Conservation (phyloP, 2,113 vertebrate genomes). For the Clinocottus analis region DNA sequence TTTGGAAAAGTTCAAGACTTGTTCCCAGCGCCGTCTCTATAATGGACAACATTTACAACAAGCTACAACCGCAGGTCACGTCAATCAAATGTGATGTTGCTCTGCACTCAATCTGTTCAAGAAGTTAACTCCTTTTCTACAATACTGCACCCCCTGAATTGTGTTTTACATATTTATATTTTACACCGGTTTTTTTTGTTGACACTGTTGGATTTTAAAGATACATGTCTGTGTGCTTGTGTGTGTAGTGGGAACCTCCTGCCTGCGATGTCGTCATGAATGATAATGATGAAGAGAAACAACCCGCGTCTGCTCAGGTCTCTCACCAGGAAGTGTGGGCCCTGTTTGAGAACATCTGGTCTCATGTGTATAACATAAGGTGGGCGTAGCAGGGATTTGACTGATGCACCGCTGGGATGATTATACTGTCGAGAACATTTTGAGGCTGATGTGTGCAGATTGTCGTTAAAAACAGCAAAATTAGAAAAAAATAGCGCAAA, state of each 20-base stretch:
- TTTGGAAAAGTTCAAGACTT: constrained; percentile 81
- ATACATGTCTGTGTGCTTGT: background rate
- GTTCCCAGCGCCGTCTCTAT: constrained; percentile 79
- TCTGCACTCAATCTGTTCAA: background rate
- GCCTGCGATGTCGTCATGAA: constrained; percentile 78
- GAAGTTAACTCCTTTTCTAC: background rate
- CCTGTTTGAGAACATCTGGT: constrained; percentile 91
- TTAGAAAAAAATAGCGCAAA: background rate
- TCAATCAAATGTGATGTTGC: background rate
- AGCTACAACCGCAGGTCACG: constrained; percentile 80
- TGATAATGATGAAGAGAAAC: constrained; percentile 61
- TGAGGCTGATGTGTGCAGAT: background rate
- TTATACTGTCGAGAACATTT: background rate
- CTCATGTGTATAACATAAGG: constrained; percentile 86
- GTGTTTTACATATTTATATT: background rate
- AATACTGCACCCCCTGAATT: background rate
- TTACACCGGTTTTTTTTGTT: background rate
- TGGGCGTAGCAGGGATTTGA: constrained; percentile 61
- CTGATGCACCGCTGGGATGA: background rate
- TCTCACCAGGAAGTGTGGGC: constrained; percentile 89
- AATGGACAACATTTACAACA: constrained; percentile 76
- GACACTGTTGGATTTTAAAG: background rate
- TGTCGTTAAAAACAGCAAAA: background rate
- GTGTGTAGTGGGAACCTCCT: constrained; percentile 29
- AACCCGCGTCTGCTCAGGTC: constrained; percentile 50